Percentiles rank a stretch among this genome's conserved stretches.
phyloP scores from a whole-genome alignment of 2,888 invertebrate species.

The Azorinus chamasolen region DNA sequence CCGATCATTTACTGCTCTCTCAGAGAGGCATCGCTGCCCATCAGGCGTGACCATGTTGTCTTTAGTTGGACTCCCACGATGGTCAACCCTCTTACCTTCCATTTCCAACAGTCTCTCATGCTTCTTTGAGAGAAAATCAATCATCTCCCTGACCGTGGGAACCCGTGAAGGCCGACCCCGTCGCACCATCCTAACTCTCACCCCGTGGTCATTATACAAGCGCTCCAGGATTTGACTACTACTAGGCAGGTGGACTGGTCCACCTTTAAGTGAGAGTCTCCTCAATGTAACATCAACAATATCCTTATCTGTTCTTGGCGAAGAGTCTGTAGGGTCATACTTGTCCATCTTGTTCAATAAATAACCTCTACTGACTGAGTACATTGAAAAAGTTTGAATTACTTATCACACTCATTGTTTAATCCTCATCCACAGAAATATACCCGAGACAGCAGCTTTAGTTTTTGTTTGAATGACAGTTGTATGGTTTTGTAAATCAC shows the following conservation, averaged over 20 bases:
- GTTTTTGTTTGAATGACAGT: too few species aligned
- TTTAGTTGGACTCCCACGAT: not conserved
- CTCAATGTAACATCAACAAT: slow-evolving; percentile 31
- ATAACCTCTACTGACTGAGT: too few species aligned
- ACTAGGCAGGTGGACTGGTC: slow-evolving; percentile 61
- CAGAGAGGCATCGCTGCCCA: slow-evolving; percentile 31
- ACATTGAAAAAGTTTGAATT: too few species aligned
- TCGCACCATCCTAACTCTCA: slow-evolving; percentile 66
- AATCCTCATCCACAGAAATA: too few species aligned
- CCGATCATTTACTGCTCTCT: not conserved
- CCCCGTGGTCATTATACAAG: slow-evolving; percentile 74
- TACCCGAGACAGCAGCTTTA: too few species aligned
- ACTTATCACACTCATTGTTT: too few species aligned
- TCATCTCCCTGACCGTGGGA: slow-evolving; percentile 75
- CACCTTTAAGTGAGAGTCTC: slow-evolving; percentile 45
- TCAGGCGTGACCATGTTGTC: slow-evolving; percentile 5
- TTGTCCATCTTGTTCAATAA: too few species aligned
- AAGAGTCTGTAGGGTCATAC: slow-evolving; percentile 3
- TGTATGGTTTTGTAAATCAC: too few species aligned
- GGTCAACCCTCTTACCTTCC: slow-evolving; percentile 42
- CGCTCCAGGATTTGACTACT: slow-evolving; percentile 68
- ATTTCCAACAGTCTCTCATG: slow-evolving; percentile 69
- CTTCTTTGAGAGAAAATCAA: slow-evolving; percentile 72
- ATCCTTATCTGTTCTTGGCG: slow-evolving; percentile 17
- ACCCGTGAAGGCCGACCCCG: slow-evolving; percentile 63